Conservation (phyloP, 1,140 invertebrate species). For the Cydia pomonella region DNA sequence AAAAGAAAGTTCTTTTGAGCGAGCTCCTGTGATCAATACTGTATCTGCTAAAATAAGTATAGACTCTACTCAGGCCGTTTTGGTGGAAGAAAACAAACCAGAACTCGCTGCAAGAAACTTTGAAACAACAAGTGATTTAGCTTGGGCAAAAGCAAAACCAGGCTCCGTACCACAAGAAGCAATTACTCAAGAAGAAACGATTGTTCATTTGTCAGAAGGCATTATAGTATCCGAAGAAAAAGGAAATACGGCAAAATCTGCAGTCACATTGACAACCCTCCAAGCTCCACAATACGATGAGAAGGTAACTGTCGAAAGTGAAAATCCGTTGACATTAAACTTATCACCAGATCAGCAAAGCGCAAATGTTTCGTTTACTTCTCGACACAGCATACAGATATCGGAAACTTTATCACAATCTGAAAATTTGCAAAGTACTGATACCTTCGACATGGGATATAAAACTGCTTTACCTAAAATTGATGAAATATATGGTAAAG, state of each 20-base stretch:
- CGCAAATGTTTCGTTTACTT: constrained; percentile 49
- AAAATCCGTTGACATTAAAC: constrained; percentile 46
- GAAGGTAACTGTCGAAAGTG: constrained; percentile 56
- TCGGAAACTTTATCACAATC: constrained; percentile 61
- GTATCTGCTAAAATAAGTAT: constrained; percentile 50
- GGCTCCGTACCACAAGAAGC: constrained; percentile 51
- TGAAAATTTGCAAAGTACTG: constrained; percentile 53
- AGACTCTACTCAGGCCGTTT: constrained; percentile 54
- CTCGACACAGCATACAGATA: constrained; percentile 56
- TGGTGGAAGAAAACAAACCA: constrained; percentile 55
- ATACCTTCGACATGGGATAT: constrained; percentile 42
- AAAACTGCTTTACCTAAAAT: constrained; percentile 57
- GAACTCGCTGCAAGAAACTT: constrained; percentile 49
- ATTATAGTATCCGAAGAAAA: constrained; percentile 41
- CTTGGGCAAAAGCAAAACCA: constrained; percentile 43
- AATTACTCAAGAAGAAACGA: constrained; percentile 61
- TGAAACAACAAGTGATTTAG: constrained; percentile 34
- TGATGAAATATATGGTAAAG: constrained; percentile 68
- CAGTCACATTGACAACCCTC: constrained; percentile 49
- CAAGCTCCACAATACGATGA: constrained; percentile 59
- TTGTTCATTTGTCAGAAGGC: constrained; percentile 55
- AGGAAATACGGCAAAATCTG: constrained; percentile 41
- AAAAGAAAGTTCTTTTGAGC: constrained; percentile 55
- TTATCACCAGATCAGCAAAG: constrained; percentile 55
- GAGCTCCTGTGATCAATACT: constrained; percentile 38